Conservation (phyloP, 2,888 invertebrate species). For the Aleiodes leptofemur region DNA sequence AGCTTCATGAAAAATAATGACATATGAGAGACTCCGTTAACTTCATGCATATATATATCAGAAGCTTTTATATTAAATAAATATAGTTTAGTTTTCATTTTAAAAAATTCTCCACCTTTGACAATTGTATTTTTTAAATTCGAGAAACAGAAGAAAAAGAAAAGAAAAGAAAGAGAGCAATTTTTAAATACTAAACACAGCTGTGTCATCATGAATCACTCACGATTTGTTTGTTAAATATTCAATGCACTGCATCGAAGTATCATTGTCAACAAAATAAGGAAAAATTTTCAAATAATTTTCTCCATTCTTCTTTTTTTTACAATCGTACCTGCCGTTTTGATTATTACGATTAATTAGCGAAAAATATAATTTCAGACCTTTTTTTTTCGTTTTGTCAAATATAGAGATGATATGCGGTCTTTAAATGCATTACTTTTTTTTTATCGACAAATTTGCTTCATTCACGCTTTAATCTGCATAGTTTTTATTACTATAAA, state of each 20-base stretch:
- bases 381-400: neutral
- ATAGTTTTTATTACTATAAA: neutral
- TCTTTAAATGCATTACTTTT: neutral
- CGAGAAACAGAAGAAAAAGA: neutral
- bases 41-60: slow-evolving; percentile 30
- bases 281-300: slow-evolving; percentile 27
- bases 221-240: slow-evolving; percentile 14
- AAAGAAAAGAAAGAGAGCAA: neutral
- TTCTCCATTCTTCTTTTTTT: neutral
- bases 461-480: slow-evolving; percentile 12
- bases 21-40: slow-evolving; percentile 18
- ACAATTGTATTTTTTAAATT: neutral
- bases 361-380: slow-evolving; percentile 34
- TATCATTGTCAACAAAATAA: slow-evolving; percentile 31
- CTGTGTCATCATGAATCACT: slow-evolving; percentile 8
- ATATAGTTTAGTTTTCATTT: neutral
- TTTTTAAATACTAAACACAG: slow-evolving; percentile 16
- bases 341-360: slow-evolving; percentile 29
- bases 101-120: neutral
- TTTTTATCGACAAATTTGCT: neutral
- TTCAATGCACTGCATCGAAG: slow-evolving; percentile 33
- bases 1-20: neutral
- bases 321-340: slow-evolving; percentile 34
- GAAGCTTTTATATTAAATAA: neutral
- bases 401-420: slow-evolving; percentile 30